Percentiles rank a stretch among this genome's conserved stretches.
phyloP scores from a whole-genome alignment of 2,888 invertebrate species.

The Lycia hirtaria region DNA sequence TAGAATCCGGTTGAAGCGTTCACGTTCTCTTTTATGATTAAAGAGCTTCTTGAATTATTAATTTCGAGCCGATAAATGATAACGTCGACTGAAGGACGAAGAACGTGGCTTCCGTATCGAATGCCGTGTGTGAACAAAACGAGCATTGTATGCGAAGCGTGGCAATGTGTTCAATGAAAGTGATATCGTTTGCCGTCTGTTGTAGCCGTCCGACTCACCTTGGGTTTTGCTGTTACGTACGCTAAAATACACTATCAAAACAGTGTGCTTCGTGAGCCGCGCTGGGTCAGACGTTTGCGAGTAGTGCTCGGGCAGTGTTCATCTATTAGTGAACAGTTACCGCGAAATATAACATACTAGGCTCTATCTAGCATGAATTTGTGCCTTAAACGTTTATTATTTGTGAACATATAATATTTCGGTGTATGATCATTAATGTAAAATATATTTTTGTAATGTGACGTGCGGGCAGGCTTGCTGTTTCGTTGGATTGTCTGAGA shows the following conservation, averaged over 20 bases:
- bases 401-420: constrained; percentile 26
- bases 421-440: constrained; percentile 27
- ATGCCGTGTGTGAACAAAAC: constrained; percentile 39
- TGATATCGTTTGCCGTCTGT: constrained; percentile 53
- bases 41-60: constrained; percentile 26
- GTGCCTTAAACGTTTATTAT: constrained; percentile 53
- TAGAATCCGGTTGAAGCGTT: constrained; percentile 41
- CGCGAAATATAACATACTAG: constrained; percentile 42
- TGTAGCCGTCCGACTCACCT: constrained; percentile 73
- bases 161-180: constrained; percentile 54
- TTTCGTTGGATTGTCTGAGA: constrained; percentile 62
- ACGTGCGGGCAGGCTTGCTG: constrained; percentile 55
- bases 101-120: not conserved
- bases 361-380: constrained; percentile 23
- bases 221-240: constrained; percentile 74
- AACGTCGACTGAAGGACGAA: constrained; percentile 11
- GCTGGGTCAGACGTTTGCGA: constrained; percentile 60
- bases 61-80: constrained; percentile 22
- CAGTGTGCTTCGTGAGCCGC: constrained; percentile 71
- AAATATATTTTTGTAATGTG: constrained; percentile 54
- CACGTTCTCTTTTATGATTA: constrained; percentile 48
- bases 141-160: constrained; percentile 52
- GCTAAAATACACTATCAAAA: constrained; percentile 82
- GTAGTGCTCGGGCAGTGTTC: constrained; percentile 40
- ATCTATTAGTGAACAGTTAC: constrained; percentile 45